phyloP scores from a whole-genome alignment of 2,888 invertebrate genomes.

The Plagodis pulveraria region DNA sequence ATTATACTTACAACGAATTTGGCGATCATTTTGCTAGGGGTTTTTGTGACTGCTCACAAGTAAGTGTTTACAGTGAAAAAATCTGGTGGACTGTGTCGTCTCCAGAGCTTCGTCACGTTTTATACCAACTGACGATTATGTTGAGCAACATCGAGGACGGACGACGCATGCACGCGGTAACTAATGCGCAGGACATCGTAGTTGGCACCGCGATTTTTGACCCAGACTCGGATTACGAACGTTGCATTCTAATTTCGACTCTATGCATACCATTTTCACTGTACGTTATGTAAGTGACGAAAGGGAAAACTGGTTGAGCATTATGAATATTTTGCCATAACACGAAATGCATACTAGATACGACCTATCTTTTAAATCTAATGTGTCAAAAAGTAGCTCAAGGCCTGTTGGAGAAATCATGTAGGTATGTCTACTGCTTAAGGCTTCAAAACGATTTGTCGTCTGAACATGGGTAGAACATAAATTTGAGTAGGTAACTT shows the following conservation, averaged over 20 bases:
- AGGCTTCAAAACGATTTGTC: conserved; percentile 25
- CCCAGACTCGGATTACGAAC: conserved; percentile 69
- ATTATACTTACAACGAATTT: conserved; percentile 74
- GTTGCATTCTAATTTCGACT: conserved; percentile 78
- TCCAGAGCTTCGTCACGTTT: conserved; percentile 69
- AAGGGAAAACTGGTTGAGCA: conserved; percentile 49
- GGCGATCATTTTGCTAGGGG: conserved; percentile 80
- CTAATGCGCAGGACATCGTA: conserved; percentile 73
- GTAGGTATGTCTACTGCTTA: conserved; percentile 18
- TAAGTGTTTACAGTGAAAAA: conserved; percentile 55
- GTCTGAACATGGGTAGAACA: conserved; percentile 23
- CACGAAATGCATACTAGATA: conserved; percentile 32
- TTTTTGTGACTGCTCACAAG: conserved; percentile 74
- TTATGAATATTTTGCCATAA: conserved; percentile 29
- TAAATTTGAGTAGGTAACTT: conserved; percentile 7
- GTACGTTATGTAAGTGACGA: conserved; percentile 67
- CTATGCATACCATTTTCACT: conserved; percentile 74
- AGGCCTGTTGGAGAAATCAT: conserved; percentile 43
- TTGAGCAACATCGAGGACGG: conserved; percentile 66
- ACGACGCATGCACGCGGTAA: conserved; percentile 54
- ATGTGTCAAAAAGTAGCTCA: conserved; percentile 41
- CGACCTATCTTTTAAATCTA: conserved; percentile 38
- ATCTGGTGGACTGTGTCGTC: conserved; percentile 71
- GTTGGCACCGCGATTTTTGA: conserved; percentile 69
- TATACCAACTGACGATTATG: conserved; percentile 66